These are phyloP conservation scores for Sturmia bella DNA, from an alignment of 2,888 invertebrate genomes.

Conservation along the genomic window DNA sequence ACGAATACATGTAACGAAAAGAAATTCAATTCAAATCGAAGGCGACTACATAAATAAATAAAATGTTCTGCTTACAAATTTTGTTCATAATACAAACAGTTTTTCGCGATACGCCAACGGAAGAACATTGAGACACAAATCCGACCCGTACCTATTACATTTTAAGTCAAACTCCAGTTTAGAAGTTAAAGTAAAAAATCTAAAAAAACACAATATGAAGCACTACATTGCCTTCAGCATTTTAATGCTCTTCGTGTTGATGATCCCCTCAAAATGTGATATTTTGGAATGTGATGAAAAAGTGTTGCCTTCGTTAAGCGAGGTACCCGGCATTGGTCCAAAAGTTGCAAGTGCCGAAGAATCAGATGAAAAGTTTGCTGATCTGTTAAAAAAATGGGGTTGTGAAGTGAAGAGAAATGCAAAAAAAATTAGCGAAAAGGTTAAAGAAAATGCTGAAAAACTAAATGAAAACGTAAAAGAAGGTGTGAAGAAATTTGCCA, in stretches of 20 bases:
- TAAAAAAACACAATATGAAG: conserved; percentile 67
- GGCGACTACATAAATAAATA: conserved; percentile 70
- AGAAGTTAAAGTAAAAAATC: conserved; percentile 38
- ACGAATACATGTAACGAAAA: conserved; percentile 40
- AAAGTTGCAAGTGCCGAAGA: conserved; percentile 71
- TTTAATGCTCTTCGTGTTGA: conserved; percentile 68
- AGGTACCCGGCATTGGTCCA: conserved; percentile 70
- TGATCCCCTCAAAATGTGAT: conserved; percentile 71
- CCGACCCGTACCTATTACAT: background rate
- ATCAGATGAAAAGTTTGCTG: conserved; percentile 74
- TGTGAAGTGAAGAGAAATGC: conserved; percentile 78
- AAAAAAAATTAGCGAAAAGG: conserved; percentile 70
- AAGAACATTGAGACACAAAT: conserved; percentile 5
- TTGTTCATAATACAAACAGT: conserved; percentile 64
- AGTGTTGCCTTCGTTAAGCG: conserved; percentile 71
- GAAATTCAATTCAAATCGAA: conserved; percentile 57
- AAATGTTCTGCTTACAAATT: conserved; percentile 45
- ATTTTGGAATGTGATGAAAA: conserved; percentile 77
- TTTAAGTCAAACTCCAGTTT: conserved; percentile 50
- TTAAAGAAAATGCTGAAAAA: conserved; percentile 77
- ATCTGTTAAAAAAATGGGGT: conserved; percentile 77
- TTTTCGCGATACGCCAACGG: conserved; percentile 66
- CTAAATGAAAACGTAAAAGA: conserved; percentile 77
- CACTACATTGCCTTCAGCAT: conserved; percentile 61
- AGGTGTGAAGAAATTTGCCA: conserved; percentile 76